phyloP scores from a whole-genome alignment of 1,140 invertebrate species.

The Andricus grossulariae region DNA sequence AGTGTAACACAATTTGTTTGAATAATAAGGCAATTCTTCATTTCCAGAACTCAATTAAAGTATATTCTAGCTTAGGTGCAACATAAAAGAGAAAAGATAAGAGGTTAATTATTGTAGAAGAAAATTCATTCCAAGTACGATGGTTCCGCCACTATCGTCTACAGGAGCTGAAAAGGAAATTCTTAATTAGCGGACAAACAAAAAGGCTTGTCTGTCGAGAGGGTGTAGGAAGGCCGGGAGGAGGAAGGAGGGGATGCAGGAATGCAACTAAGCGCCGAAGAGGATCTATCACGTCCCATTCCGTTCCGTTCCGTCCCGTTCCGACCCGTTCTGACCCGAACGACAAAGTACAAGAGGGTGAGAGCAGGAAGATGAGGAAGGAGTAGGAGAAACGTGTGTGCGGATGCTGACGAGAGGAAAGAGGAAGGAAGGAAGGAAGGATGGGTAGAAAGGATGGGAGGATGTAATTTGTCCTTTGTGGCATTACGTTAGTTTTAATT shows the following conservation, averaged over 20 bases:
- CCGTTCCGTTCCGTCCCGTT: not conserved
- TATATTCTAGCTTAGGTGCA: not conserved
- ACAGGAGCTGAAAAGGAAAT: constrained; percentile 27
- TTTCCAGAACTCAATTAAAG: not conserved
- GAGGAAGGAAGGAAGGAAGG: constrained; percentile 24
- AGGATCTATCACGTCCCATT: not conserved
- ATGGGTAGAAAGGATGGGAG: not conserved
- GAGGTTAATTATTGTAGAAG: constrained; percentile 30
- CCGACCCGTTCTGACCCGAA: not conserved
- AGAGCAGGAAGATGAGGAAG: constrained; percentile 5
- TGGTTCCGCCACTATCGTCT: not conserved
- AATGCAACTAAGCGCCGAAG: not conserved
- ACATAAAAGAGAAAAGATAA: constrained; percentile 12
- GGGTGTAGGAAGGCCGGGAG: not conserved
- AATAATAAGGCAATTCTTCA: not conserved
- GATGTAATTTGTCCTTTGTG: constrained; percentile 43
- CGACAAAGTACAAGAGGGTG: not conserved
- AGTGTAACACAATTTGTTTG: not conserved
- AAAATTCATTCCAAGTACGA: constrained; percentile 25
- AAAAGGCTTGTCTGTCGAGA: constrained; percentile 11
- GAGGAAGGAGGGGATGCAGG: not conserved
- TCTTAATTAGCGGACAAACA: constrained; percentile 25
- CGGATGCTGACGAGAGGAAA: constrained; percentile 23
- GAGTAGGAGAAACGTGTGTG: constrained; percentile 2
- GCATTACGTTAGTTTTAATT: constrained; percentile 42